A percentile compares a stretch with the other conserved stretches of the same genome.
phyloP scores from a whole-genome alignment of 1,140 invertebrate species.

The Drosophila nannoptera region DNA sequence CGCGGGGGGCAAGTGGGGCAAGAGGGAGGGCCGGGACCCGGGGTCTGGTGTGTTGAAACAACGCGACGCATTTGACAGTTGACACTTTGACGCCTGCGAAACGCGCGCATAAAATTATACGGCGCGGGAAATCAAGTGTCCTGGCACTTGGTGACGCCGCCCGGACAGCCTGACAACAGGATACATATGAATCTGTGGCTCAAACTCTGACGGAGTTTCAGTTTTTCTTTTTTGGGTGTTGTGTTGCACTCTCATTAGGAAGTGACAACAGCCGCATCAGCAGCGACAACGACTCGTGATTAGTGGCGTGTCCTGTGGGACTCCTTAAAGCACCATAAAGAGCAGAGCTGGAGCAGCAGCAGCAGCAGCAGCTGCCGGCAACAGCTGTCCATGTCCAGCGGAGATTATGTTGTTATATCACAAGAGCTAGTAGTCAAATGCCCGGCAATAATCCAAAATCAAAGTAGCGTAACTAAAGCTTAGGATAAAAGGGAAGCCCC shows the following conservation, averaged over 20 bases:
- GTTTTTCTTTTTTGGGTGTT: conserved; percentile 50
- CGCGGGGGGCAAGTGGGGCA: neutral
- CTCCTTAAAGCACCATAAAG: conserved; percentile 51
- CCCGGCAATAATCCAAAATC: conserved; percentile 52
- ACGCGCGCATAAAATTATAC: conserved; percentile 69
- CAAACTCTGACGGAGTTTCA: conserved; percentile 7
- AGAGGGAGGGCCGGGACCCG: neutral
- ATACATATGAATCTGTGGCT: conserved; percentile 31
- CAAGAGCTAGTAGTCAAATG: conserved; percentile 20
- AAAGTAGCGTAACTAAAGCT: conserved; percentile 75
- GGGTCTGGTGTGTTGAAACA: conserved; percentile 48
- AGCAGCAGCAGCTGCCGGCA: conserved; percentile 45
- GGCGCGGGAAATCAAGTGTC: conserved; percentile 66
- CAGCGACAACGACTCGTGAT: conserved; percentile 57
- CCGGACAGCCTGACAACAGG: conserved; percentile 30
- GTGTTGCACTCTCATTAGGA: conserved; percentile 71
- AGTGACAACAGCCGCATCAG: conserved; percentile 59
- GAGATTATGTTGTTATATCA: conserved; percentile 56
- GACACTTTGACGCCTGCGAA: conserved; percentile 59
- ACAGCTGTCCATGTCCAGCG: conserved; percentile 38
- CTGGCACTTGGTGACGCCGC: conserved; percentile 60
- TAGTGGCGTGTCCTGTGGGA: conserved; percentile 66
- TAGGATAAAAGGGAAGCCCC: conserved; percentile 21
- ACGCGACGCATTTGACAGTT: conserved; percentile 62
- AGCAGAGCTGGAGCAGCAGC: conserved; percentile 36